Evolutionary conservation across 1,140 invertebrate genomes (phyloP).

Genomic region (Eulimnadia texana): DNA sequence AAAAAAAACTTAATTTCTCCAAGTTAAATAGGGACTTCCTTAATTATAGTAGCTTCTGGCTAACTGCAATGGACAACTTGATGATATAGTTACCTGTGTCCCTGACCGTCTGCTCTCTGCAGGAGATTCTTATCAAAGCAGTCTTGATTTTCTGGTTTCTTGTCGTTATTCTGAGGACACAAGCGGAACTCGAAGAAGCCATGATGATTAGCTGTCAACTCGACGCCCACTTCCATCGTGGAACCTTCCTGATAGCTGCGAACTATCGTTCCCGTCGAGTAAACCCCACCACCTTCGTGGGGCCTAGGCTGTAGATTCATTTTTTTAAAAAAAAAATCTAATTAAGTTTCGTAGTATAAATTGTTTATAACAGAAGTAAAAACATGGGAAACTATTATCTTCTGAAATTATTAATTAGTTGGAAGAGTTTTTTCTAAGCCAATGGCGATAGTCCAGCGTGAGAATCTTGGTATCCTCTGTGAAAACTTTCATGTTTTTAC

Average conservation of each 20-base stretch:
- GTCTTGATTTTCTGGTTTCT: conserved; percentile 41
- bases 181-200: conserved; percentile 79
- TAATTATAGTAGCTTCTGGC: too few species aligned
- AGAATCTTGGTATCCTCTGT: too few species aligned
- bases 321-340: conserved; percentile 6
- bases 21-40: too few species aligned
- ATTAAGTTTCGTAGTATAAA: background rate
- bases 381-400: too few species aligned
- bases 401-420: too few species aligned
- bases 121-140: conserved; percentile 61
- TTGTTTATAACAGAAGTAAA: background rate
- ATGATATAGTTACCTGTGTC: conserved; percentile 23
- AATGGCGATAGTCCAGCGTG: too few species aligned
- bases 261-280: conserved; percentile 63
- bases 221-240: conserved; percentile 51
- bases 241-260: conserved; percentile 51
- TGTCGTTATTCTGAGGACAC: conserved; percentile 45
- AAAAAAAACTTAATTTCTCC: too few species aligned
- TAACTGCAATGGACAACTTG: background rate
- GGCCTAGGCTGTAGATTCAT: conserved; percentile 42
- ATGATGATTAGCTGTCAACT: conserved; percentile 43
- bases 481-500: too few species aligned
- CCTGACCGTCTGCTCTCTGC: conserved; percentile 32
- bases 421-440: too few species aligned
- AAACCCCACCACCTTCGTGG: conserved; percentile 71